phyloP scores from a whole-genome alignment of 2,888 invertebrate species.

The Lordiphosa andalusiaca region DNA sequence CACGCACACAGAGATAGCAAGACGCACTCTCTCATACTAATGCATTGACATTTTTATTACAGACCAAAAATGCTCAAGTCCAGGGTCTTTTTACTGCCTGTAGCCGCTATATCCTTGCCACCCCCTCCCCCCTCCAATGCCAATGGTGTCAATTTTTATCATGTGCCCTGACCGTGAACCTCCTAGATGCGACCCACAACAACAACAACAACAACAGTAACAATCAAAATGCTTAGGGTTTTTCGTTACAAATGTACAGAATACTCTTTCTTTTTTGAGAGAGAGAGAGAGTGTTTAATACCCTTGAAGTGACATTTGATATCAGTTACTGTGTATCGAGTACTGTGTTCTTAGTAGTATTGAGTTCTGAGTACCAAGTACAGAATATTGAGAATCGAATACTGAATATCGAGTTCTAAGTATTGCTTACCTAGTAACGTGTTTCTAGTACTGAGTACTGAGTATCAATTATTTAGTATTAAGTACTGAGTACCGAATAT shows the following conservation, averaged over 20 bases:
- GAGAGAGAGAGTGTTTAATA: too few species aligned
- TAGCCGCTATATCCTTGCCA: not conserved
- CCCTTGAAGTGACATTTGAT: too few species aligned
- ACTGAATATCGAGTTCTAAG: too few species aligned
- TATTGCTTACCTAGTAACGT: too few species aligned
- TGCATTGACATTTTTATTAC: conserved; percentile 73
- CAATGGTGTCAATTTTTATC: conserved; percentile 69
- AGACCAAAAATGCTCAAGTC: conserved; percentile 46
- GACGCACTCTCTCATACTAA: conserved; percentile 45
- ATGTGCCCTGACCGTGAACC: conserved; percentile 59
- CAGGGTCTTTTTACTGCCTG: conserved; percentile 50
- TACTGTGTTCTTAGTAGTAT: too few species aligned
- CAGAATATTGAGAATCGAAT: too few species aligned
- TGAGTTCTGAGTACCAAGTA: too few species aligned
- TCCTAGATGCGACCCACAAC: conserved; percentile 25
- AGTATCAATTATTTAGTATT: too few species aligned
- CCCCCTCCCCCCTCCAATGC: not conserved
- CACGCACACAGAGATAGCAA: conserved; percentile 9
- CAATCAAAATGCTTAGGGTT: conserved; percentile 19
- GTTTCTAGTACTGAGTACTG: too few species aligned
- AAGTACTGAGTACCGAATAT: too few species aligned
- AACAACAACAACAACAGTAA: not conserved
- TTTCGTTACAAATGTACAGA: conserved; percentile 5
- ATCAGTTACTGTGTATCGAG: too few species aligned
- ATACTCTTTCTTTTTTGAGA: not conserved